A percentile compares a stretch with the other conserved stretches of the same genome.
phyloP scores from a whole-genome alignment of 2,797 vertebrate genomes.

The Myoxocephalus aenaeus region DNA sequence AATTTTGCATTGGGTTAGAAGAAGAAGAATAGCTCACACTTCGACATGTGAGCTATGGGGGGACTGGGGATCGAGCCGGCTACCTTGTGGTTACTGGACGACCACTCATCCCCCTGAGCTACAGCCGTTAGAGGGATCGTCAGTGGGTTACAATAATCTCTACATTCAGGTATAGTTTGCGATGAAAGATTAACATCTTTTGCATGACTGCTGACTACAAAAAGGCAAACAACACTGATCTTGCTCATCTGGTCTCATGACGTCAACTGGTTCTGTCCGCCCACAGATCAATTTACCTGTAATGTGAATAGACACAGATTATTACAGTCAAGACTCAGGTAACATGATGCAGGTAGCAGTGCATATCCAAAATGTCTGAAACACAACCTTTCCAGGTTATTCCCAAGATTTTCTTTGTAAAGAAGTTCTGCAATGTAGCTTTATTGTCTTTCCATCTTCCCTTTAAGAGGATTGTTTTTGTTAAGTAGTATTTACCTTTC shows the following conservation, averaged over 20 bases:
- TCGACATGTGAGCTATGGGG: too few species aligned
- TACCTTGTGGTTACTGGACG: too few species aligned
- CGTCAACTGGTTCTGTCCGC: slow-evolving; percentile 4
- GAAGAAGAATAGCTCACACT: too few species aligned
- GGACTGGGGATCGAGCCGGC: too few species aligned
- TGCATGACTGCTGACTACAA: background rate
- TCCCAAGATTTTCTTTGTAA: too few species aligned
- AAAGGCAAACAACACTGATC: slow-evolving; percentile 16
- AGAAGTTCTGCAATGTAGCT: background rate
- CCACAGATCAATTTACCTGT: slow-evolving; percentile 13
- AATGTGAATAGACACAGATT: slow-evolving; percentile 9
- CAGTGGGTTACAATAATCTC: background rate
- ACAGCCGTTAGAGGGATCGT: background rate
- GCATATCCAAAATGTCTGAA: background rate
- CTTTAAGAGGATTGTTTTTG: background rate
- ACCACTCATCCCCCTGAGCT: too few species aligned
- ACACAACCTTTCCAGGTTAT: background rate
- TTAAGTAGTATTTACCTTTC: background rate
- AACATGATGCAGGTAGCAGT: background rate
- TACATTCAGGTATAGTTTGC: background rate
- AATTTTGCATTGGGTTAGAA: background rate
- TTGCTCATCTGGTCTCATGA: background rate
- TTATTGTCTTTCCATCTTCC: background rate
- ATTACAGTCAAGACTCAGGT: background rate
- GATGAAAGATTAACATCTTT: slow-evolving; percentile 4